These are phyloP conservation scores for Volucella inanis DNA, from an alignment of 2,888 invertebrate species.

Conservation along the genomic window DNA sequence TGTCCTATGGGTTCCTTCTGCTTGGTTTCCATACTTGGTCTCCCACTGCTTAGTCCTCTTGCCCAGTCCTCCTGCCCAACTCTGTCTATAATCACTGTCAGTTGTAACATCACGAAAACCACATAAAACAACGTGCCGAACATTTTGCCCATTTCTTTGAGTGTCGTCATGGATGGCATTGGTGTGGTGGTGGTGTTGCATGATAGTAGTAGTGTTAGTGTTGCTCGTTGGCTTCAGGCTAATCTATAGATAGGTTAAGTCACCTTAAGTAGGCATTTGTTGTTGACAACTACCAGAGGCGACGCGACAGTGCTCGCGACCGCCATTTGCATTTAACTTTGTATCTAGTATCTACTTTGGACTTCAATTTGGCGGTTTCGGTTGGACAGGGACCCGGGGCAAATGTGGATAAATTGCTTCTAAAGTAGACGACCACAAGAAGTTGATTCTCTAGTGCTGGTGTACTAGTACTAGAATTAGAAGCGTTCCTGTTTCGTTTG, in stretches of 20 bases:
- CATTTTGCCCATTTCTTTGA: slow-evolving; percentile 66
- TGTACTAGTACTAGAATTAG: neutral
- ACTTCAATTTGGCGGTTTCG: neutral
- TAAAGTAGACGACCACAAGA: slow-evolving; percentile 46
- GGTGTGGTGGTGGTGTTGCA: slow-evolving; percentile 4
- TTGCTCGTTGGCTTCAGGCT: slow-evolving; percentile 68
- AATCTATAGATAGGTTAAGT: slow-evolving; percentile 74
- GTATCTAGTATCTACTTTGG: slow-evolving; percentile 32
- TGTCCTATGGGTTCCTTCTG: neutral
- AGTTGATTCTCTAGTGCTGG: slow-evolving; percentile 14
- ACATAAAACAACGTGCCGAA: slow-evolving; percentile 73
- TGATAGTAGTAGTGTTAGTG: slow-evolving; percentile 38
- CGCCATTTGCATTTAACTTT: slow-evolving; percentile 69
- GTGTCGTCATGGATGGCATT: slow-evolving; percentile 27
- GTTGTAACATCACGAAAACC: slow-evolving; percentile 71
- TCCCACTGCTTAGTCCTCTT: neutral
- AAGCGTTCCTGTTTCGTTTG: slow-evolving; percentile 1
- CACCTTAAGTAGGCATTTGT: slow-evolving; percentile 74
- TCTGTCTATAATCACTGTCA: slow-evolving; percentile 29
- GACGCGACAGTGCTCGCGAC: slow-evolving; percentile 55
- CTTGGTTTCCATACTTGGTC: neutral
- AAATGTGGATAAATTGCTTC: slow-evolving; percentile 64
- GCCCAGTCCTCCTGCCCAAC: neutral
- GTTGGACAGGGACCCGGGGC: slow-evolving; percentile 51
- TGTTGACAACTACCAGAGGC: slow-evolving; percentile 71